Evolutionary conservation across 1,140 invertebrate species (phyloP), one percentile per base, ranked within the genome.

Genomic region (Condylostylus longicornis): DNA sequence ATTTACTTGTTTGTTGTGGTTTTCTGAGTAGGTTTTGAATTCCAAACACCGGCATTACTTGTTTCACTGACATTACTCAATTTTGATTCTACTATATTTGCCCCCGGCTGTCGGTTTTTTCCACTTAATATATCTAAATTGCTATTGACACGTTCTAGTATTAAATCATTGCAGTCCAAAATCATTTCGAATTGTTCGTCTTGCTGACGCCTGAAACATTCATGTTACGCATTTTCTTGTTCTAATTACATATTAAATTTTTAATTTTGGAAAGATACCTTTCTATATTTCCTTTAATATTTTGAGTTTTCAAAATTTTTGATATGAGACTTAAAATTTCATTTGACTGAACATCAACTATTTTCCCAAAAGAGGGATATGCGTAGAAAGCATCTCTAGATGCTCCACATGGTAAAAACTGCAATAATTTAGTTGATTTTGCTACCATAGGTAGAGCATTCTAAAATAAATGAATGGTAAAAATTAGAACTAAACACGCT

Each of bases 81-180:
- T 5, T 23, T 25, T 3, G 42, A 43, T 15, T 43, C 42, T 7
- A 43, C 32, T 10, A 43, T 32, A 14, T 40, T 37, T 4, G 42
- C 37, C 47, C 71, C 65, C 33, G 67, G 45, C 41, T 70, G 67
- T 42, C 70, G 73, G 39, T 65, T 68, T 14, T 78, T 60, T 1
- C 82, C 82, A 50, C 68, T 67, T 22, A 79, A 71, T 51, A 79
- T 72, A 58, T 86, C 81, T 47, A 87, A 67, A 43, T 62, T 62
- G 53, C 71, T 72, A 51, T 80, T 80, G 22, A 82, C 75, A 54
- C 73, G 68, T 52, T 89, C 84, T n/a, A 86, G 58, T n/a, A 87
- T 67, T 18, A 71, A 65, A 59, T 88, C 83, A 64, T 86, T 87
- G 9, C 72, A 70, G 49, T 85, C 81, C 19, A 75, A 60, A 8